Evolutionary conservation across 1,140 invertebrate genomes (phyloP).

Genomic region (Sitobion miscanthi): DNA sequence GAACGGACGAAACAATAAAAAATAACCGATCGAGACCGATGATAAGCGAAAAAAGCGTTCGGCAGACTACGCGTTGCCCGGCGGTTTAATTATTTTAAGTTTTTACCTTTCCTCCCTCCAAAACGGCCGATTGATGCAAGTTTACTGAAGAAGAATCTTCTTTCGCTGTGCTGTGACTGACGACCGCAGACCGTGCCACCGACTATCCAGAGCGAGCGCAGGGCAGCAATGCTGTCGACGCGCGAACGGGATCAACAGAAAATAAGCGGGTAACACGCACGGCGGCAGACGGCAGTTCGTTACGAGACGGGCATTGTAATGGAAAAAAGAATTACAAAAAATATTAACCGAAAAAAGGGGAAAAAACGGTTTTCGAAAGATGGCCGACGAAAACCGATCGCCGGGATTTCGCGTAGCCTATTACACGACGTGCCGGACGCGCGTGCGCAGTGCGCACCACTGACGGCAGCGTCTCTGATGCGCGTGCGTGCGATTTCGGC

Average conservation of each 20-base stretch:
- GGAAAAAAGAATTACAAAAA: not conserved
- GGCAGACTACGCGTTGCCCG: not conserved
- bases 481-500: not conserved
- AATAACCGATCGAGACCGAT: too few species aligned
- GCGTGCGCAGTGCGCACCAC: constrained; percentile 11
- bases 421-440: not conserved
- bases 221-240: not conserved
- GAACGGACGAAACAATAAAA: not conserved
- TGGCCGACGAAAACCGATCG: constrained; percentile 23
- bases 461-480: too few species aligned
- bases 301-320: not conserved
- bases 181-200: not conserved
- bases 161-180: too few species aligned
- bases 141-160: not conserved
- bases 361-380: constrained; percentile 31
- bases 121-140: not conserved
- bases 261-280: not conserved
- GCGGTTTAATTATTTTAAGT: not conserved
- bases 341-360: not conserved
- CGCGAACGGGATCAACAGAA: not conserved
- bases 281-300: not conserved
- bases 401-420: constrained; percentile 26
- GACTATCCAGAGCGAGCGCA: not conserved
- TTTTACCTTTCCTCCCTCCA: not conserved
- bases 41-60: not conserved